phyloP scores from a whole-genome alignment of 2,797 vertebrate species.

The Holocentrus rufus region DNA sequence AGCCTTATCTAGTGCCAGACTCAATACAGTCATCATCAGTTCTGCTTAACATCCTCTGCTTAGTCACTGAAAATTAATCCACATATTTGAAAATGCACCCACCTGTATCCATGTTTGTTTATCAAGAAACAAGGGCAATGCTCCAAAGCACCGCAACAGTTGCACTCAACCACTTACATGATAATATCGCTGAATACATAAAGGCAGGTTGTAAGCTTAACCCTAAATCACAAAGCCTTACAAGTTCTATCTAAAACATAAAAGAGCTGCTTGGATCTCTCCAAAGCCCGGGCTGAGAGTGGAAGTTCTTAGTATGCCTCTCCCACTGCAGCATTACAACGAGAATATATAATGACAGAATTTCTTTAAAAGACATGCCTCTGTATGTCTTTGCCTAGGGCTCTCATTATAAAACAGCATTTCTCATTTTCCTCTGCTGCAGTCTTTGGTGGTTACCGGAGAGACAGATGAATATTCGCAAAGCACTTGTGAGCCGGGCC shows the following conservation, averaged over 20 bases:
- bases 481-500: constrained; percentile 49
- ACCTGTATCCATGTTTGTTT: constrained; percentile 33
- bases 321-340: constrained; percentile 70
- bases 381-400: constrained; percentile 77
- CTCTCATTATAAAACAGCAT: constrained; percentile 80
- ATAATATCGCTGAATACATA: constrained; percentile 43
- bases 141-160: constrained; percentile 25
- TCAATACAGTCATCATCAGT: constrained; percentile 6
- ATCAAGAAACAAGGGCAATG: constrained; percentile 31
- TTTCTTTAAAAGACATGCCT: constrained; percentile 77
- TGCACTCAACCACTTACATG: constrained; percentile 18
- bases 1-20: background rate
- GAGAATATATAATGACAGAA: constrained; percentile 81
- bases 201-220: constrained; percentile 44
- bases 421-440: constrained; percentile 77
- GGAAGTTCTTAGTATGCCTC: constrained; percentile 72
- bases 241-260: constrained; percentile 53
- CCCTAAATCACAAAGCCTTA: constrained; percentile 51
- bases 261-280: constrained; percentile 57
- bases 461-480: constrained; percentile 70
- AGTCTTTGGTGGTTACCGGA: constrained; percentile 71
- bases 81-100: background rate
- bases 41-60: constrained; percentile 1
- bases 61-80: constrained; percentile 14
- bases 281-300: constrained; percentile 52